Evolutionary conservation across 2,888 invertebrate species (phyloP), one percentile per base, ranked within the genome.

Genomic region (Eilema sororculum): DNA sequence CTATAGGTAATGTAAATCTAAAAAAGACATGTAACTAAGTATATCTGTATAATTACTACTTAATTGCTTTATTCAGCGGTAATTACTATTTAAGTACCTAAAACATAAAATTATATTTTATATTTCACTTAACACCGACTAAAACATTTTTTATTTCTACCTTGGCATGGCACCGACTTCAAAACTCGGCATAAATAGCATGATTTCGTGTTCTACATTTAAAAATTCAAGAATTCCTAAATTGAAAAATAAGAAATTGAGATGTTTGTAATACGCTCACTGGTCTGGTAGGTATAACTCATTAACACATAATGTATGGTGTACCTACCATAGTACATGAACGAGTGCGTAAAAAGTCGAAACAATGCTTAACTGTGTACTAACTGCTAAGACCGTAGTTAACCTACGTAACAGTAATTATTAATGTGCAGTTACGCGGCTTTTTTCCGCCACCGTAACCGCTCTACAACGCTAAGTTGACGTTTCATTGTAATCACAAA

Each of bases 361-460:
- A 75, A 75, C 69, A 75, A 67, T 74, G 69, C 62, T 52, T 69
- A 71, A 68, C 70, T 68, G 74, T 72, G 67, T 69, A 77, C 64
- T 12, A 28, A 28, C 28, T 28, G 5, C 28, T 61, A 64, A 60
- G 24, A 61, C n/a, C 60, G 65, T 68, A 60, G 67, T 65, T 65
- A 25, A 57, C 57, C 63, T 67, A 63, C 62, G 69, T 81, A 76
- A 76, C 82, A 79, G 82, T 75, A 82, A 78, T 81, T 71, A 78
- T 81, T 71, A 72, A 76, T 80, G 82, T 78, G 77, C 80, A 80
- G 81, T 81, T 82, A 80, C 74, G 63, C 70, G 61, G 59, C 52
- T 75, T 82, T 81, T 81, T 81, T 73, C 72, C 65, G 61, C 71
- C 22, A 41, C 66, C 64, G 65, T 52, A 52, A 22, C 57, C 72